A percentile compares a stretch with the other conserved stretches of the same genome.
These are phyloP conservation scores for Mesoligia furuncula DNA, from an alignment of 2,888 invertebrate species.

Conservation along the genomic window DNA sequence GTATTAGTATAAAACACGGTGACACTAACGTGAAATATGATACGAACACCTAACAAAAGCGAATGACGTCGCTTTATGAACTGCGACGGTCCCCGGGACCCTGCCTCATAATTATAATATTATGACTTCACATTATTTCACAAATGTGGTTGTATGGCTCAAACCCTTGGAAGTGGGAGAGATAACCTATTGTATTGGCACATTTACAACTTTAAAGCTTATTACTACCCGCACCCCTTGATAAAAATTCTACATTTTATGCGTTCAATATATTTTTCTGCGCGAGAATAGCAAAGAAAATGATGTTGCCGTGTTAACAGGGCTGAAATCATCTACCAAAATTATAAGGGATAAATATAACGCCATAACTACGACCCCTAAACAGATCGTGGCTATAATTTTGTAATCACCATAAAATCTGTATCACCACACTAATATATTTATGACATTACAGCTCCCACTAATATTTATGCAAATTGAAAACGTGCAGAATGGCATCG, in stretches of 20 bases:
- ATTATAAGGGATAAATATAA: conserved; percentile 65
- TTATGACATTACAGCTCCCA: conserved; percentile 87
- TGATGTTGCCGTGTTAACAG: conserved; percentile 34
- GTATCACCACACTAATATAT: conserved; percentile 90
- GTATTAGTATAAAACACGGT: conserved; percentile 78
- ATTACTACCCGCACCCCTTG: conserved; percentile 68
- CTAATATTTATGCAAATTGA: conserved; percentile 91
- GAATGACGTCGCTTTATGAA: conserved; percentile 82
- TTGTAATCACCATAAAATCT: conserved; percentile 90
- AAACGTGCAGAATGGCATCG: conserved; percentile 88
- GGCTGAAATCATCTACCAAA: conserved; percentile 40
- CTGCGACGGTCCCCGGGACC: conserved; percentile 73
- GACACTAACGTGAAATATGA: conserved; percentile 80
- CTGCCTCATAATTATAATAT: conserved; percentile 84
- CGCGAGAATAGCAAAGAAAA: conserved; percentile 26
- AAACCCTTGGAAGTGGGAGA: conserved; percentile 72
- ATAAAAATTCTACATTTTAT: conserved; percentile 64
- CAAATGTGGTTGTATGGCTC: conserved; percentile 70
- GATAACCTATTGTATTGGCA: conserved; percentile 72
- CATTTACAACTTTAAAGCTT: conserved; percentile 70
- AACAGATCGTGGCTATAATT: conserved; percentile 81
- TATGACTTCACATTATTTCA: conserved; percentile 88
- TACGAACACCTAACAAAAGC: conserved; percentile 80
- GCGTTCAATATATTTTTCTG: conserved; percentile 54
- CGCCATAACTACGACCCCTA: conserved; percentile 76